These are phyloP conservation scores for Synergus umbraculus DNA, from an alignment of 2,888 invertebrate species.

Conservation along the genomic window DNA sequence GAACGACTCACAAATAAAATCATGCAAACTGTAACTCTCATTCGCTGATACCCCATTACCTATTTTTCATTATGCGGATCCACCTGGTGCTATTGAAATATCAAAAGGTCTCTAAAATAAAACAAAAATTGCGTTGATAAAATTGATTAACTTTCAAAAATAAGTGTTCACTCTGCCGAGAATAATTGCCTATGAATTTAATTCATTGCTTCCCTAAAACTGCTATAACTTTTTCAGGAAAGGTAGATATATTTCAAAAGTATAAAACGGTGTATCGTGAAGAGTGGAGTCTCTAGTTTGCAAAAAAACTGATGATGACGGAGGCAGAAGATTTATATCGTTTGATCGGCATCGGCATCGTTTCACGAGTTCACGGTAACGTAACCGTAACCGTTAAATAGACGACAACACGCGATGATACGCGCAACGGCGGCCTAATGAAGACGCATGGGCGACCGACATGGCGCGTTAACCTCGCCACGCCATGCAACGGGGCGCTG, in stretches of 20 bases:
- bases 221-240: too few species aligned
- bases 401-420: slow-evolving; percentile 59
- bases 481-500: slow-evolving; percentile 43
- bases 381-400: slow-evolving; percentile 57
- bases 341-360: slow-evolving; percentile 53
- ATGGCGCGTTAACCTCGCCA: slow-evolving; percentile 53
- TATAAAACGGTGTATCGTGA: background rate
- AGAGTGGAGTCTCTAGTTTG: background rate
- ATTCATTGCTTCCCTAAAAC: background rate
- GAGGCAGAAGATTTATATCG: slow-evolving; percentile 43
- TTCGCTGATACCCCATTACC: background rate
- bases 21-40: background rate
- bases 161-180: background rate
- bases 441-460: slow-evolving; percentile 63
- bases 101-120: background rate
- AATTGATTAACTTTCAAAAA: background rate
- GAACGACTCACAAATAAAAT: slow-evolving; percentile 33
- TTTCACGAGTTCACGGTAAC: slow-evolving; percentile 45
- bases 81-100: slow-evolving; percentile 1
- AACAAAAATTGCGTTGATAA: background rate
- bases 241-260: too few species aligned
- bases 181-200: background rate
- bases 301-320: background rate
- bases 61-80: background rate
- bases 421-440: slow-evolving; percentile 59